phyloP scores from a whole-genome alignment of 92 coral and sea anemone genomes.

The Pocillopora grandis region DNA sequence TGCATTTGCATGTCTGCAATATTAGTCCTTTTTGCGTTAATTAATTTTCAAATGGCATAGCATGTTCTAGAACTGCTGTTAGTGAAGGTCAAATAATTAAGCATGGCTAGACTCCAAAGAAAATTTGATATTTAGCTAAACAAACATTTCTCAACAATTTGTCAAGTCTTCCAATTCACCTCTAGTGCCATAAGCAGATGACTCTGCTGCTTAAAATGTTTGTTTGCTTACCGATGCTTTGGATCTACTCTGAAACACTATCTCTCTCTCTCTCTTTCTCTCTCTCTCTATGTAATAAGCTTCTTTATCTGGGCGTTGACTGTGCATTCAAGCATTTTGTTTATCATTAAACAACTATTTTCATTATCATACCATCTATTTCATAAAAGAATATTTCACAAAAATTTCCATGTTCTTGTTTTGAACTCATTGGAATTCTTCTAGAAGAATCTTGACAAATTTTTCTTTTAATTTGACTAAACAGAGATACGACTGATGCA shows the following conservation, averaged over 20 bases:
- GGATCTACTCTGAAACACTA: too few relatives aligned
- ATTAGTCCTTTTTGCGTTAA: not conserved
- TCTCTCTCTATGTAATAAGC: too few relatives aligned
- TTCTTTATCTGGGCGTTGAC: too few relatives aligned
- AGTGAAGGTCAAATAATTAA: slow-evolving; percentile 4
- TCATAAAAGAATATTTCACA: not conserved
- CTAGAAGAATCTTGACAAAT: slow-evolving; percentile 1
- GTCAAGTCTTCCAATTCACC: not conserved
- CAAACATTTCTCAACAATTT: too few relatives aligned
- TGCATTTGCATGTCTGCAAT: not conserved
- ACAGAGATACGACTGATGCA: not conserved
- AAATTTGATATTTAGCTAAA: not conserved
- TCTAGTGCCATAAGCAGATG: not conserved
- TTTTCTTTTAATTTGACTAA: not conserved
- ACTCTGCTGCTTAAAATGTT: too few relatives aligned
- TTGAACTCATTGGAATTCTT: not conserved
- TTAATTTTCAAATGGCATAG: not conserved
- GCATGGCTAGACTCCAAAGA: not conserved
- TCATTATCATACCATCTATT: not conserved
- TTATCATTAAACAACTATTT: not conserved
- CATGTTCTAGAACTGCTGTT: not conserved
- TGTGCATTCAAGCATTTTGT: too few relatives aligned
- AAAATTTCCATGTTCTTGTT: too few relatives aligned
- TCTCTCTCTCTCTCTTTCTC: too few relatives aligned
- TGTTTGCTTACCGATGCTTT: too few relatives aligned